phyloP scores from a whole-genome alignment of 2,113 vertebrate species.

The Acinonyx jubatus region DNA sequence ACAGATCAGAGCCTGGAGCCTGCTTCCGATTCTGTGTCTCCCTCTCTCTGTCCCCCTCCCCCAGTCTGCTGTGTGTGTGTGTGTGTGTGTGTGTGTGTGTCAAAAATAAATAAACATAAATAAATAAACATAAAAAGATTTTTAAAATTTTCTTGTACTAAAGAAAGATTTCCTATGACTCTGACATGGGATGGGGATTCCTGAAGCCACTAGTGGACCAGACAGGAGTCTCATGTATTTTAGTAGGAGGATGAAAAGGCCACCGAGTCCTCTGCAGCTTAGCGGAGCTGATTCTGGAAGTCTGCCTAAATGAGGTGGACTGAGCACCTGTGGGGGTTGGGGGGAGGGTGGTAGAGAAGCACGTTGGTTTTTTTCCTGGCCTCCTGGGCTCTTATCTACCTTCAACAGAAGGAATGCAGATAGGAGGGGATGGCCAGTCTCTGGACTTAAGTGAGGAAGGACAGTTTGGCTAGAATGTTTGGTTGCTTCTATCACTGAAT shows the following conservation, averaged over 20 bases:
- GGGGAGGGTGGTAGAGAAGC: background rate
- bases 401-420: background rate
- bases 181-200: too few species aligned
- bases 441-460: background rate
- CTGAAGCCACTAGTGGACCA: background rate
- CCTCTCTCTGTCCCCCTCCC: too few species aligned
- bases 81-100: too few species aligned
- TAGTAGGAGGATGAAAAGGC: background rate
- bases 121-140: too few species aligned
- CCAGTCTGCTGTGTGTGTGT: too few species aligned
- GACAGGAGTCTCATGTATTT: background rate
- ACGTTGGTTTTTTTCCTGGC: background rate
- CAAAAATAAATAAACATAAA: too few species aligned
- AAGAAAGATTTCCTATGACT: background rate
- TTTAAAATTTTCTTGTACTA: background rate
- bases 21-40: too few species aligned
- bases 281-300: background rate
- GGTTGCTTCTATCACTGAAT: background rate
- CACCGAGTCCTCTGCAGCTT: background rate
- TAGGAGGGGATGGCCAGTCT: background rate
- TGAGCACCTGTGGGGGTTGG: fast-evolving
- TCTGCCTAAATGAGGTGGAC: background rate
- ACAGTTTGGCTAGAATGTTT: background rate
- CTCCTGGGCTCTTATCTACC: background rate
- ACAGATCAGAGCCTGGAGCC: too few species aligned